These are phyloP conservation scores for Proterorhinus semilunaris DNA, from an alignment of 2,113 vertebrate species.

Conservation along the genomic window DNA sequence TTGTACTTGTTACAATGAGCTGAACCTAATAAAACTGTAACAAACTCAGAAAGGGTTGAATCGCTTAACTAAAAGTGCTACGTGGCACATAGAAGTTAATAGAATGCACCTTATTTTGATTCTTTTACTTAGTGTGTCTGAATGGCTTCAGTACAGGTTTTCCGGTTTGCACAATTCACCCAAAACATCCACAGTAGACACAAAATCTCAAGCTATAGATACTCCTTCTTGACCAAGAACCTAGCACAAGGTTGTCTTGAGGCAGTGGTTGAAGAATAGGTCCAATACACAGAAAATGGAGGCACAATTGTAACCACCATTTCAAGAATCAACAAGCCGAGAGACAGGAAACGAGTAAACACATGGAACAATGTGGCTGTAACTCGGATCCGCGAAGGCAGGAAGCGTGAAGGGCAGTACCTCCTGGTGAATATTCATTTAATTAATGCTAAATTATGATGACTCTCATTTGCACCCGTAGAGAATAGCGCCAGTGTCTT, in stretches of 20 bases:
- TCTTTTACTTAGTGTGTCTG: too few species aligned
- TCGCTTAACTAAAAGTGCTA: not conserved
- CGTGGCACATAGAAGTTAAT: not conserved
- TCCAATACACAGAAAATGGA: too few species aligned
- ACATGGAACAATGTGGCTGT: slow-evolving; percentile 1
- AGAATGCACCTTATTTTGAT: too few species aligned
- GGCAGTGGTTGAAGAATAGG: too few species aligned
- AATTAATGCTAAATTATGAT: slow-evolving; percentile 46
- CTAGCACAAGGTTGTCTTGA: too few species aligned
- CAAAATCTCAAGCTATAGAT: too few species aligned
- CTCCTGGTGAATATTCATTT: slow-evolving; percentile 55
- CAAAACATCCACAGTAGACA: too few species aligned
- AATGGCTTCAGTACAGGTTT: too few species aligned
- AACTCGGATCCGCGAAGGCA: slow-evolving; percentile 6
- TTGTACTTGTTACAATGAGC: not conserved
- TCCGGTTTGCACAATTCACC: too few species aligned
- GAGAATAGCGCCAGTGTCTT: not conserved
- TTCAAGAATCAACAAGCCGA: not conserved
- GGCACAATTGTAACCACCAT: not conserved
- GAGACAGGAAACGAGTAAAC: not conserved
- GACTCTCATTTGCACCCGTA: slow-evolving; percentile 22
- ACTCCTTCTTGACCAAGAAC: too few species aligned
- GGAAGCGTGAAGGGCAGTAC: slow-evolving; percentile 35
- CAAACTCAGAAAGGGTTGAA: not conserved
- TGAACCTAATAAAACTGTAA: not conserved